phyloP scores from a whole-genome alignment of 2,797 vertebrate species.

The Menidia menidia region DNA sequence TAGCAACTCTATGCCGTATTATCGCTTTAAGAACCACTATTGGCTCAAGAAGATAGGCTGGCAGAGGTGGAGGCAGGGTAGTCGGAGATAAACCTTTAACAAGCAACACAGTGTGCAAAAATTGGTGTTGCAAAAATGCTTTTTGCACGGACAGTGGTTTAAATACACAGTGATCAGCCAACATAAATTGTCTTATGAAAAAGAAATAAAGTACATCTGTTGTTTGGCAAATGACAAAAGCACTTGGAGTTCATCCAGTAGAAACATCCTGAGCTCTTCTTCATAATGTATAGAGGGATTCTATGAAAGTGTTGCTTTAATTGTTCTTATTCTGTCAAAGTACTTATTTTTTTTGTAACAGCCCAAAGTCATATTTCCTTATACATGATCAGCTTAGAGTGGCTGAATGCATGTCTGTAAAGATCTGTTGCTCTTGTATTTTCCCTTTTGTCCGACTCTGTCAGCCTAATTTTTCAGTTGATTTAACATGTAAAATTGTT shows the following conservation, averaged over 20 bases:
- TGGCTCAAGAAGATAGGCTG: conserved; percentile 60
- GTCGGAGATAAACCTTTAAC: conserved; percentile 65
- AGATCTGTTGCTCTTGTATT: too few relatives aligned
- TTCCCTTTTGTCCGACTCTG: too few relatives aligned
- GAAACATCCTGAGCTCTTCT: conserved; percentile 1
- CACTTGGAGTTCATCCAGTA: conserved; percentile 12
- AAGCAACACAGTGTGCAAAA: conserved; percentile 50
- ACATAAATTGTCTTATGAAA: conserved; percentile 22
- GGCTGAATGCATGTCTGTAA: too few relatives aligned
- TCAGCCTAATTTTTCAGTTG: too few relatives aligned
- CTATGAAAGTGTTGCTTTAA: not conserved
- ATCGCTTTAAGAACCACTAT: conserved; percentile 69
- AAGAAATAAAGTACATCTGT: conserved; percentile 13
- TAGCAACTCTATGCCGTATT: conserved; percentile 51
- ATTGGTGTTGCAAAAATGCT: conserved; percentile 37
- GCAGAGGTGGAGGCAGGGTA: conserved; percentile 64
- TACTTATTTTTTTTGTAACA: not conserved
- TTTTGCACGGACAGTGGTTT: conserved; percentile 36
- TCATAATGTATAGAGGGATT: conserved; percentile 10
- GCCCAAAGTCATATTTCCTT: too few relatives aligned
- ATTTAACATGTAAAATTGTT: too few relatives aligned
- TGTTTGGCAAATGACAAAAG: conserved; percentile 14
- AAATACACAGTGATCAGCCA: conserved; percentile 44
- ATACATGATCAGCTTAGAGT: too few relatives aligned
- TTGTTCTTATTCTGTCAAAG: not conserved